Conservation (phyloP, 2,797 vertebrate genomes). For the Myotis myotis region DNA sequence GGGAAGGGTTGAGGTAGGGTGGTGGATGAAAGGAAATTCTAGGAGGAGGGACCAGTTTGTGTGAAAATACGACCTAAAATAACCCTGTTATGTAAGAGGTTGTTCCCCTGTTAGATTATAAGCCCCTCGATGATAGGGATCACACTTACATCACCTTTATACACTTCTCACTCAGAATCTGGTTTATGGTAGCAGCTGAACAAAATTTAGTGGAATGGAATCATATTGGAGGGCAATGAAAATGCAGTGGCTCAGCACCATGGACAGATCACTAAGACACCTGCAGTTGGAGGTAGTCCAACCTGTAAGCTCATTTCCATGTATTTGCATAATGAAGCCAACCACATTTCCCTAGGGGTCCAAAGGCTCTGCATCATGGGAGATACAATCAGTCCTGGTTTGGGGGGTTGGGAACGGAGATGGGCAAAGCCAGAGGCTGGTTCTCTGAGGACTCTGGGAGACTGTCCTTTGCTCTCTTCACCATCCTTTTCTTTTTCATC, state of each 20-base stretch:
- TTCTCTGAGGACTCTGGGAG: conserved; percentile 29
- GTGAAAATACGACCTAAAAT: conserved; percentile 47
- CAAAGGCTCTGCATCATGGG: conserved; percentile 68
- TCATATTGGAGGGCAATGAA: conserved; percentile 58
- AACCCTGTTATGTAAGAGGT: conserved; percentile 35
- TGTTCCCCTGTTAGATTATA: conserved; percentile 11
- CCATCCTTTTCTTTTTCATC: background rate
- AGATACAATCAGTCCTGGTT: conserved; percentile 61
- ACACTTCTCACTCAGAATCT: conserved; percentile 25
- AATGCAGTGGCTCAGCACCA: conserved; percentile 60
- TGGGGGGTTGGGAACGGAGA: conserved; percentile 46
- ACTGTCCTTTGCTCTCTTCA: conserved; percentile 55
- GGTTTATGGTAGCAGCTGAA: conserved; percentile 45
- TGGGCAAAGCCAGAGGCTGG: conserved; percentile 19
- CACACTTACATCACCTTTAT: conserved; percentile 6
- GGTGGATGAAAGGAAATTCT: conserved; percentile 46
- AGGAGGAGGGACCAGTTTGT: conserved; percentile 32
- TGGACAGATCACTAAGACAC: conserved; percentile 72
- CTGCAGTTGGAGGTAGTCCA: conserved; percentile 78
- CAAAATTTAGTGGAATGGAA: conserved; percentile 55
- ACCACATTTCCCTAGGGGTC: conserved; percentile 69
- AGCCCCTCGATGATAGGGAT: background rate
- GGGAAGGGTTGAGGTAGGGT: background rate
- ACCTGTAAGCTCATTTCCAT: conserved; percentile 70
- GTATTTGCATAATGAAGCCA: conserved; percentile 74